Evolutionary conservation across 2,797 vertebrate species (phyloP).

Genomic region (Bovichtus diacanthus): DNA sequence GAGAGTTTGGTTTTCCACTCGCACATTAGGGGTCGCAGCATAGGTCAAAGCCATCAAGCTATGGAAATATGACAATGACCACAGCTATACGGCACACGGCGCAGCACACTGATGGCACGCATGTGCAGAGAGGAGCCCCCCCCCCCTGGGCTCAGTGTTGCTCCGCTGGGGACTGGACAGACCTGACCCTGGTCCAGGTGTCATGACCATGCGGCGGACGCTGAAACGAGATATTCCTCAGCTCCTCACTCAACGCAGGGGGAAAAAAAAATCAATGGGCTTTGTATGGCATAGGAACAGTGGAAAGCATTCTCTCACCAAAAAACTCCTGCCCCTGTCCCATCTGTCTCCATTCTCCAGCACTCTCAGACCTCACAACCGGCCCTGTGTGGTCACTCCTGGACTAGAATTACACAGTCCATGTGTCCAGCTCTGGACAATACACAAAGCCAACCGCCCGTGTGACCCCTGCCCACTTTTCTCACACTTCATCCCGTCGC

Average conservation of each 20-base stretch:
- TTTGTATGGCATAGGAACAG: conserved; percentile 79
- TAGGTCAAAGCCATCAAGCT: conserved; percentile 63
- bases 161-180: conserved; percentile 53
- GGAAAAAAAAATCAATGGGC: conserved; percentile 84
- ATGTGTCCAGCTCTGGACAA: conserved; percentile 80
- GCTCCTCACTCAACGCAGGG: conserved; percentile 70
- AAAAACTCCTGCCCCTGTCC: conserved; percentile 73
- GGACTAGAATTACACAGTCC: conserved; percentile 83
- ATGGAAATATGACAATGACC: conserved; percentile 33
- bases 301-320: conserved; percentile 78
- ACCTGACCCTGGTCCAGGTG: conserved; percentile 81
- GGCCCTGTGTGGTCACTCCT: conserved; percentile 80
- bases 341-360: conserved; percentile 81
- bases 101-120: conserved; percentile 17
- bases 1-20: conserved; percentile 63
- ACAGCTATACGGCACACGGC: conserved; percentile 10
- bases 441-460: conserved; percentile 58
- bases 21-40: conserved; percentile 37
- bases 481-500: conserved; percentile 59
- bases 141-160: conserved; percentile 5
- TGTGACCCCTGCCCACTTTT: conserved; percentile 61
- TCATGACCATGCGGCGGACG: conserved; percentile 75
- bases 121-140: conserved; percentile 13
- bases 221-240: conserved; percentile 84
- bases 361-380: conserved; percentile 73